These are phyloP conservation scores for Philotrypesis tridentata DNA, from an alignment of 1,140 invertebrate genomes.

Conservation along the genomic window DNA sequence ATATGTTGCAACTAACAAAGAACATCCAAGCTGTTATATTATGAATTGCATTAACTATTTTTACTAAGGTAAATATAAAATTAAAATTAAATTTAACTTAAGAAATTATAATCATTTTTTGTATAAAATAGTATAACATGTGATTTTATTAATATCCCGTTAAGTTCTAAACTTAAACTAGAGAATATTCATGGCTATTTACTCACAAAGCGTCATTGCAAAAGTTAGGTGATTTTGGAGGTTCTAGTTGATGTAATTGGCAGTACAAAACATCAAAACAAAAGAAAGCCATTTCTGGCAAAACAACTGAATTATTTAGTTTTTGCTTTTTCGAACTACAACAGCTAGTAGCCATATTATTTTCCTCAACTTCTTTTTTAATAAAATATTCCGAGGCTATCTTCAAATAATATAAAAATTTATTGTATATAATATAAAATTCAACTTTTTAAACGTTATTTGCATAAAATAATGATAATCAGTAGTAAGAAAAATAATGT, in stretches of 20 bases:
- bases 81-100: too few relatives aligned
- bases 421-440: too few relatives aligned
- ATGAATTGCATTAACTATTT: too few relatives aligned
- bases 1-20: too few relatives aligned
- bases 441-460: too few relatives aligned
- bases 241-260: constrained; percentile 93
- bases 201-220: constrained; percentile 97
- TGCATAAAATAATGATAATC: too few relatives aligned
- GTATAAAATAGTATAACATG: neutral
- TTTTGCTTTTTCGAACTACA: constrained; percentile 93
- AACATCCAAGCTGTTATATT: too few relatives aligned
- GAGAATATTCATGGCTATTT: neutral
- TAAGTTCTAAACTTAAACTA: neutral
- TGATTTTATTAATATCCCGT: neutral
- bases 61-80: too few relatives aligned
- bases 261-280: constrained; percentile 98
- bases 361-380: constrained; percentile 20
- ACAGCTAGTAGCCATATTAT: constrained; percentile 88
- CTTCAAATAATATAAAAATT: neutral
- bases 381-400: neutral
- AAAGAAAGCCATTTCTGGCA: constrained; percentile 97
- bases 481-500: too few relatives aligned
- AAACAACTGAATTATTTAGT: constrained; percentile 88
- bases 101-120: too few relatives aligned
- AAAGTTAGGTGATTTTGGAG: constrained; percentile 91